Evolutionary conservation across 2,113 vertebrate genomes (phyloP).

Genomic region (Toxotes jaculatrix): DNA sequence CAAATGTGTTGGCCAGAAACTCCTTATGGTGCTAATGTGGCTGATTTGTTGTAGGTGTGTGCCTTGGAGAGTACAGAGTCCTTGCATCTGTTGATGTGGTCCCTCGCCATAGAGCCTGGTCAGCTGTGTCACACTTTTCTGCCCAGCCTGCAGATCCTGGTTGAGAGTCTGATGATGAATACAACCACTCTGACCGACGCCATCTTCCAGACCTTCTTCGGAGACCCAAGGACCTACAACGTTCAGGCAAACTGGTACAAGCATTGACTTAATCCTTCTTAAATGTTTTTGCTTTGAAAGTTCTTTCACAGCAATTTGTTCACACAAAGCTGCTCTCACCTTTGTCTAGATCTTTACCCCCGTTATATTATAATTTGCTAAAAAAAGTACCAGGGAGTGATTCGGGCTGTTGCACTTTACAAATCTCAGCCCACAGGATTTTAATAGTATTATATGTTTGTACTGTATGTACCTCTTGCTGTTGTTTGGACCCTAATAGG

Average conservation of each 20-base stretch:
- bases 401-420: neutral
- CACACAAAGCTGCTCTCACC: neutral
- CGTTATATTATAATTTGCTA: neutral
- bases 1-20: neutral
- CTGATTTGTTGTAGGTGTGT: slow-evolving; percentile 77
- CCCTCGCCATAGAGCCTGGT: slow-evolving; percentile 66
- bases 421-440: neutral
- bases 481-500: neutral
- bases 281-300: neutral
- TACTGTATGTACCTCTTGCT: neutral
- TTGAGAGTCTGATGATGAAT: slow-evolving; percentile 53
- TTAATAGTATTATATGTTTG: neutral
- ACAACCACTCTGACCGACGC: slow-evolving; percentile 47
- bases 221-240: slow-evolving; percentile 77
- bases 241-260: slow-evolving; percentile 75
- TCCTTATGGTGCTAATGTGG: neutral
- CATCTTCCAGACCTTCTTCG: slow-evolving; percentile 74
- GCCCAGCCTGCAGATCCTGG: slow-evolving; percentile 69
- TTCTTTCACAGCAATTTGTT: slow-evolving; percentile 1
- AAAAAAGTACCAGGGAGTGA: slow-evolving; percentile 2
- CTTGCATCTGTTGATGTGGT: slow-evolving; percentile 47
- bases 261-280: neutral
- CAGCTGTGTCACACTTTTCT: slow-evolving; percentile 70
- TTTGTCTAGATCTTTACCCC: neutral
- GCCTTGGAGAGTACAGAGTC: slow-evolving; percentile 66